Conservation (phyloP, 2,888 invertebrate species). For the Volucella bombylans region DNA sequence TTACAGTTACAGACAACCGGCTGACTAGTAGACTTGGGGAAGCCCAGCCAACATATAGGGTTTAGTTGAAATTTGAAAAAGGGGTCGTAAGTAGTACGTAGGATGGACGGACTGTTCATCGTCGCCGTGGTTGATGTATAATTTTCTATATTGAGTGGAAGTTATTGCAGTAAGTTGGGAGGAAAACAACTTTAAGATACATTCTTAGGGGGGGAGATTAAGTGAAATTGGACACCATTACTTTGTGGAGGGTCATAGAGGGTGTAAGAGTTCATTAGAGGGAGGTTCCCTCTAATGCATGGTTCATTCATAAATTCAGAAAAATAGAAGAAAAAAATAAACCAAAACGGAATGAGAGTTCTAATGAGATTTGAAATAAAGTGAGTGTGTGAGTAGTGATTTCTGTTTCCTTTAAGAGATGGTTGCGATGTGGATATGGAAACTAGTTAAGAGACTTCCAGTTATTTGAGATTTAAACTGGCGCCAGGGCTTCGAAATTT, state of each 20-base stretch:
- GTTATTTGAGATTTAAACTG: too few relatives aligned
- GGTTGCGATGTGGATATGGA: too few relatives aligned
- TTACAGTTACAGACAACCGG: conserved; percentile 53
- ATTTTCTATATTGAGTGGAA: conserved; percentile 70
- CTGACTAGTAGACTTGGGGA: conserved; percentile 32
- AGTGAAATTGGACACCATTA: conserved; percentile 63
- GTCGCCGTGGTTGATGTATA: conserved; percentile 18
- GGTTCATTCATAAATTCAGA: too few relatives aligned
- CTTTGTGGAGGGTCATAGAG: conserved; percentile 42
- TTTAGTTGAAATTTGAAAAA: conserved; percentile 22
- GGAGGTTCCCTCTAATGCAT: neutral
- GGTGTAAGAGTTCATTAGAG: conserved; percentile 13
- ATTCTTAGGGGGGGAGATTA: conserved; percentile 47
- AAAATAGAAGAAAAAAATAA: too few relatives aligned
- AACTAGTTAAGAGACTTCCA: too few relatives aligned
- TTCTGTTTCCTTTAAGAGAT: too few relatives aligned
- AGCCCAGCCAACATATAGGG: conserved; percentile 1
- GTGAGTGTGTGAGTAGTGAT: too few relatives aligned
- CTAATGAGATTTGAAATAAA: too few relatives aligned
- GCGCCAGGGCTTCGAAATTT: too few relatives aligned
- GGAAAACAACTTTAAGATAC: conserved; percentile 46
- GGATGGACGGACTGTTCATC: neutral
- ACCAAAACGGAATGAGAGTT: too few relatives aligned
- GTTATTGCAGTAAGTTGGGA: conserved; percentile 57
- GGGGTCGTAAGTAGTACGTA: conserved; percentile 9